Evolutionary conservation across 2,113 vertebrate species (phyloP).

Genomic region (Neogobius melanostomus): DNA sequence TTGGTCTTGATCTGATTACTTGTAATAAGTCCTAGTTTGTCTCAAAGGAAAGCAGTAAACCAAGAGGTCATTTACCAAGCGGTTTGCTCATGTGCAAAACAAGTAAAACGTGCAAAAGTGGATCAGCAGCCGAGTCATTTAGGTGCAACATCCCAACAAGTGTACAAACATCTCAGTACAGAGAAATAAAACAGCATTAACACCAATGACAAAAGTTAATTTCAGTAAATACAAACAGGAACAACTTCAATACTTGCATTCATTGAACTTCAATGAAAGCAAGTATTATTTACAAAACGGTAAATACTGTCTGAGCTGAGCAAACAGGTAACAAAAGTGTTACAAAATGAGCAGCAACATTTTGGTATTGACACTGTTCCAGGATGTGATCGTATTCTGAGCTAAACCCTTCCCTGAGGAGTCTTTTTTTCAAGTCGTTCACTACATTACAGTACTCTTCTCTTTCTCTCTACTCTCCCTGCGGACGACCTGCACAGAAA

Average conservation of each 20-base stretch:
- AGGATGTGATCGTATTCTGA: not conserved
- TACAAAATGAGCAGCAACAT: not conserved
- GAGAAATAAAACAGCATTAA: not conserved
- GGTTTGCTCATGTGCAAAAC: no score
- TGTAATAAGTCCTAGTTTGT: constrained; percentile 17
- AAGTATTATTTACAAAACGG: not conserved
- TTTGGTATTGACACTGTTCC: not conserved
- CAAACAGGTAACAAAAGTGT: constrained; percentile 2
- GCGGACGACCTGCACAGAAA: constrained; percentile 27
- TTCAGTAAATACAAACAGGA: no score
- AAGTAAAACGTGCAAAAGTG: no score
- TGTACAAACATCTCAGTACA: not conserved
- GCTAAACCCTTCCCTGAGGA: not conserved
- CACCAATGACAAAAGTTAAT: not conserved
- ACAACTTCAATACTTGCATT: no score
- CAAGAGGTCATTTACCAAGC: no score
- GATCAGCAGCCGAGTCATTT: no score
- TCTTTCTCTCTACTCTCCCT: constrained; percentile 15
- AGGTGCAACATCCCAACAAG: no score
- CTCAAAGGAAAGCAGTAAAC: no score
- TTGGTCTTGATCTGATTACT: constrained; percentile 60
- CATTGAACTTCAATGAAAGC: not conserved
- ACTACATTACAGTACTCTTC: not conserved
- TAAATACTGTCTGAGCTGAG: not conserved
- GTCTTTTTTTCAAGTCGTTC: not conserved